phyloP scores from a whole-genome alignment of 1,140 invertebrate genomes.

The Conus betulinus region DNA sequence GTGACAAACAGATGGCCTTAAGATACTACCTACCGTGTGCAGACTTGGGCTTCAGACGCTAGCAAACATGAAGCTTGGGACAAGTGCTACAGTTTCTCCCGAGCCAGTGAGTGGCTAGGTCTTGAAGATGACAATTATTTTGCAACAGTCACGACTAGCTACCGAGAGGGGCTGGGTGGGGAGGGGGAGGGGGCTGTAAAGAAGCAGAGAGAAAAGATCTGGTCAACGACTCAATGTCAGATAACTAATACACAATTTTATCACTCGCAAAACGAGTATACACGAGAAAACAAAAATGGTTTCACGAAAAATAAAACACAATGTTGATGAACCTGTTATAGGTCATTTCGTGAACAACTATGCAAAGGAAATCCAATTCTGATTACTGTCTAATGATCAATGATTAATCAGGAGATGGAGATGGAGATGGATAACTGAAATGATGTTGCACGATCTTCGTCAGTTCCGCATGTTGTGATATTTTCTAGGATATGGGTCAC shows the following conservation, averaged over 20 bases:
- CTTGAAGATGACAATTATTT: not conserved
- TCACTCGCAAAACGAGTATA: not conserved
- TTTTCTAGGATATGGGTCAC: no score
- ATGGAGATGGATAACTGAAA: no score
- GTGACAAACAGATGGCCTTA: not conserved
- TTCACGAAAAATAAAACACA: not conserved
- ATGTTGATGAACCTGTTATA: not conserved
- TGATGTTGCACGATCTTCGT: no score
- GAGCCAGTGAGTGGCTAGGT: no score
- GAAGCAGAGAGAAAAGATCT: not conserved
- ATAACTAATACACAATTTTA: no score
- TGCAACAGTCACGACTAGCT: not conserved
- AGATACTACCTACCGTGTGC: not conserved
- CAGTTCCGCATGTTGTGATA: no score
- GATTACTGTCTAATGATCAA: no score
- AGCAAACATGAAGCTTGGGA: not conserved
- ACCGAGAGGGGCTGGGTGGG: not conserved
- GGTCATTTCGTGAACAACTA: no score
- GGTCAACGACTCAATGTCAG: no score
- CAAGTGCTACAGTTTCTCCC: no score
- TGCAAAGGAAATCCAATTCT: no score
- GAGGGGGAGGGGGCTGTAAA: not conserved
- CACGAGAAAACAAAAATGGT: not conserved
- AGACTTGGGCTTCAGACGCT: not conserved
- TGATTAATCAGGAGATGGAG: no score